Percentiles rank a stretch among this genome's conserved stretches.
These are phyloP conservation scores for Aricia artaxerxes DNA, from an alignment of 2,888 invertebrate species.

Conservation along the genomic window DNA sequence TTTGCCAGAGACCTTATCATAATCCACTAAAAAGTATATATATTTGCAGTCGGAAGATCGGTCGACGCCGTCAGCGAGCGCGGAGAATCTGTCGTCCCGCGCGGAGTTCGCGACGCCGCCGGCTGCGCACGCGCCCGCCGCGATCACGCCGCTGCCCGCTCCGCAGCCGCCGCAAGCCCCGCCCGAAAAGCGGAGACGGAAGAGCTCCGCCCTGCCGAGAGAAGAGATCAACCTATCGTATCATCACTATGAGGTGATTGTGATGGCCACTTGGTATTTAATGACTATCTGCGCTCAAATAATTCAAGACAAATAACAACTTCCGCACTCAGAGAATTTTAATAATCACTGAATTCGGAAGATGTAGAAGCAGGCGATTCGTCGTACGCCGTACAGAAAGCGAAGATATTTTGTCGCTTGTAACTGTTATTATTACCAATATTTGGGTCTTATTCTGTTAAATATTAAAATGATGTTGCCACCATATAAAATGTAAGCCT, in stretches of 20 bases:
- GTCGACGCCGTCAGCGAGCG: slow-evolving; percentile 72
- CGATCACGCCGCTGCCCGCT: slow-evolving; percentile 58
- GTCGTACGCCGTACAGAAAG: too few species aligned
- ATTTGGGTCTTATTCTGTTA: too few species aligned
- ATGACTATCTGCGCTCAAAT: too few species aligned
- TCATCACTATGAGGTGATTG: slow-evolving; percentile 67
- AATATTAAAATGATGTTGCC: too few species aligned
- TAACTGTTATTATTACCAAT: too few species aligned
- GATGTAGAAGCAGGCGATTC: too few species aligned
- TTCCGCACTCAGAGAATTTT: too few species aligned
- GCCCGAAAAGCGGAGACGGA: slow-evolving; percentile 67
- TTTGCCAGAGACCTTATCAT: neutral
- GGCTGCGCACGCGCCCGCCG: slow-evolving; percentile 57
- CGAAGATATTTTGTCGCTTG: too few species aligned
- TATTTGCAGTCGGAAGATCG: slow-evolving; percentile 67
- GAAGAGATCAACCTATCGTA: slow-evolving; percentile 67
- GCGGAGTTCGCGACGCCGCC: slow-evolving; percentile 71
- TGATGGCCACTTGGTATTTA: neutral
- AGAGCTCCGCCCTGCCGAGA: slow-evolving; percentile 67
- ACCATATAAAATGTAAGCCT: neutral
- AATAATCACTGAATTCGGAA: too few species aligned
- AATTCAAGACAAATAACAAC: neutral
- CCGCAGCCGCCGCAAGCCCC: slow-evolving; percentile 55
- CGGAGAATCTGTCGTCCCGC: slow-evolving; percentile 72
- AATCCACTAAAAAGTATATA: neutral